Percentiles rank a stretch among this genome's conserved stretches.
Evolutionary conservation across 2,888 invertebrate genomes (phyloP).

Genomic region (Hesperia comma): DNA sequence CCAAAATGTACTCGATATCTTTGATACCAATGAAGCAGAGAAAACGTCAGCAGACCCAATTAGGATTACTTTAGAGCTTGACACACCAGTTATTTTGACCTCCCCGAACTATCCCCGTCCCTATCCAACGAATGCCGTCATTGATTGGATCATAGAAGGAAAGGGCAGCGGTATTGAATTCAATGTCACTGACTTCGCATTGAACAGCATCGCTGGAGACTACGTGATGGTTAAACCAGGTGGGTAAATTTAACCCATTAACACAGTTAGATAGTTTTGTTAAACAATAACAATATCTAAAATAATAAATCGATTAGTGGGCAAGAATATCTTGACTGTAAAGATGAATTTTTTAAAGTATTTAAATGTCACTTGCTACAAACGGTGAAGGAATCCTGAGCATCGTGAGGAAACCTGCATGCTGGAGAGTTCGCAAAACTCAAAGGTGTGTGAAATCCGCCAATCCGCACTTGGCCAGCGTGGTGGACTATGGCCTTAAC

Average conservation of each 20-base stretch:
- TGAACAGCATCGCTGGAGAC: slow-evolving; percentile 66
- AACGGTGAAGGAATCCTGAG: no score
- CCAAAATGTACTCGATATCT: background rate
- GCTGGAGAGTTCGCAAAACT: no score
- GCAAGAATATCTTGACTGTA: no score
- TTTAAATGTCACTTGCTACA: no score
- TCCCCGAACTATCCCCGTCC: slow-evolving; percentile 63
- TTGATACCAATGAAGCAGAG: background rate
- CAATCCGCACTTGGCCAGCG: no score
- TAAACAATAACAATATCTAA: no score
- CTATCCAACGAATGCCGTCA: slow-evolving; percentile 61
- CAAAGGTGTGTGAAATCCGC: no score
- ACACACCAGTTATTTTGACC: slow-evolving; percentile 55
- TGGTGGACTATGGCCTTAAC: no score
- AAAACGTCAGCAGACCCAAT: background rate
- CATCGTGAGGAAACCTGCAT: no score
- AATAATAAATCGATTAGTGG: no score
- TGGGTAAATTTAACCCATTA: slow-evolving; percentile 43
- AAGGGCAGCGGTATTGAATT: slow-evolving; percentile 73
- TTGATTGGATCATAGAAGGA: slow-evolving; percentile 71
- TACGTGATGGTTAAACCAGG: slow-evolving; percentile 76
- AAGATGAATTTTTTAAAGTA: no score
- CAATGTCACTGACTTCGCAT: slow-evolving; percentile 66
- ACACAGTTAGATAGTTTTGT: no score
- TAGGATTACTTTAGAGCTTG: slow-evolving; percentile 51